Base-by-base conservation (phyloP, 1,140 invertebrate genomes). In the Zeugodacus cucurbitae region DNA sequence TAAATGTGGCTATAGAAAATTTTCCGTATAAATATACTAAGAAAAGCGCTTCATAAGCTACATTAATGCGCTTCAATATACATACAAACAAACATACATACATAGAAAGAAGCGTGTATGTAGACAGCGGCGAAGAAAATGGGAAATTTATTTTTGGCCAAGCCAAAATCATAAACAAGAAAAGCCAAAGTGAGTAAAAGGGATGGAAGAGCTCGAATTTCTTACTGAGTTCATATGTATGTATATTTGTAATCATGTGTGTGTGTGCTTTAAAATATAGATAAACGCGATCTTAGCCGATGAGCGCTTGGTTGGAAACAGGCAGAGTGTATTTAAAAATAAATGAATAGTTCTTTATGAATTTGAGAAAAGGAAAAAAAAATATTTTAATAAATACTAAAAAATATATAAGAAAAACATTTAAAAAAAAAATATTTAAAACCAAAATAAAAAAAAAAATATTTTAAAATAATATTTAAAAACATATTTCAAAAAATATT, bases 101-200 rank as follows among this genome's bases (percentile, higher is more conserved):
- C 64, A 70, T 34, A 70, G 22, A 62, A 62, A n/a, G 26, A 11
- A 54, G 32, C 20, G 20, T 74, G 58, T 26, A 62, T 62, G 58
- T 62, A 26, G 58, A 34, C n/a, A 11, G 64, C 32, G n/a, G 3
- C 41, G 41, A 26, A 6, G 44, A 54, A 82, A 82, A 82, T 82
- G 74, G 44, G 74, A 82, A 48, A 82, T 82, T 82, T 82, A 82
- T 82, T 48, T 82, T 82, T 82, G 74, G 74, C 74, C 41, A 82
- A 82, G 74, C 74, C 74, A 82, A 82, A 82, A 82, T 82, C 74
- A 82, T 48, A 82, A 82, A 48, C 41, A 82, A 48, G 41, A 82
- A 82, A 82, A 44, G 74, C 44, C 74, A n/a, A 82, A 82, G 74
- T 26, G 74, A 82, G 74, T 11, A 37, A 82, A 82, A 82, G n/a